Conservation (phyloP, 2,113 vertebrate genomes). For the Dermatemys mawii region DNA sequence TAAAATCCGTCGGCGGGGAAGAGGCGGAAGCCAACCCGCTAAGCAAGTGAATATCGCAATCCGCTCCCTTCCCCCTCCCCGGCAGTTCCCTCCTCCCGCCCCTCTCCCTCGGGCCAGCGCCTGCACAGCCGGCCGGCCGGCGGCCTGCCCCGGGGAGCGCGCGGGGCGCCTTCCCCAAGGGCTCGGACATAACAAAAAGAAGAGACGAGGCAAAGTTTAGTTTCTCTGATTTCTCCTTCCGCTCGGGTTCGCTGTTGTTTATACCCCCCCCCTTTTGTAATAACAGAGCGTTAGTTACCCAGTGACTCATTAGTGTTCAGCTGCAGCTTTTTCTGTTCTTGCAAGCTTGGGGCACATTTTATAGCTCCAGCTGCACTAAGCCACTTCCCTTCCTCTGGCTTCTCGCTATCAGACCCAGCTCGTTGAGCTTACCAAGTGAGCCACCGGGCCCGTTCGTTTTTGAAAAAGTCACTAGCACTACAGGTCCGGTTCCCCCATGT, state of each 20-base stretch:
- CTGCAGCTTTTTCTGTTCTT: not conserved
- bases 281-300: too few species aligned
- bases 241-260: not conserved
- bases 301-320: not conserved
- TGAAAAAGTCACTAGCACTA: not conserved
- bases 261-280: too few species aligned
- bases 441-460: too few species aligned
- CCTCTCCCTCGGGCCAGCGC: too few species aligned
- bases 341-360: not conserved
- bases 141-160: too few species aligned
- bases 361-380: not conserved
- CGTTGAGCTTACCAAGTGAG: not conserved
- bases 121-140: too few species aligned
- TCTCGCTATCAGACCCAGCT: not conserved
- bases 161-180: too few species aligned
- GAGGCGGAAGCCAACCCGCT: not conserved
- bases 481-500: not conserved
- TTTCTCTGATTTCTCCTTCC: not conserved
- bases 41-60: not conserved
- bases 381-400: not conserved
- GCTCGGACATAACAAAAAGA: too few species aligned
- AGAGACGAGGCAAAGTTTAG: not conserved
- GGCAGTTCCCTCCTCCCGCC: too few species aligned
- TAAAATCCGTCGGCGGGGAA: not conserved
- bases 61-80: not conserved